Evolutionary conservation across 92 coral and sea anemone species (phyloP), one percentile per base, ranked within the genome.

Genomic region (Actinernus sp.): DNA sequence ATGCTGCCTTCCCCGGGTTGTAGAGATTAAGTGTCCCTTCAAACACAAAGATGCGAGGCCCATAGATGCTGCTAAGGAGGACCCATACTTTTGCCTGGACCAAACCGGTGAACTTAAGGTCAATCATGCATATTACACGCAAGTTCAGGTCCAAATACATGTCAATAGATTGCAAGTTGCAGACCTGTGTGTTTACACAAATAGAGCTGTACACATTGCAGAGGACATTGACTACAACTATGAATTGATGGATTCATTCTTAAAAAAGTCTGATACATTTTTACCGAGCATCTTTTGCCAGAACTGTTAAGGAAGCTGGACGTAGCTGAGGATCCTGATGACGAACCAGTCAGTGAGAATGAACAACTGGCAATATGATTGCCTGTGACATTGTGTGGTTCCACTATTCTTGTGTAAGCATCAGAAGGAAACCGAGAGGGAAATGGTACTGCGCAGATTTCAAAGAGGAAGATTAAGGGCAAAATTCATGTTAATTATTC

Each of bases 121-220:
- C 26, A 34, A 49, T 10, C 88, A 82, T 36, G 26, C 20, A 40
- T 50, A 73, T 49, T 82, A 82, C 63, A 82, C 81, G 14, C 88
- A 82, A 58, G 28, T 82, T 11, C 80, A 74, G 43, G 36, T 82
- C n/a, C 76, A 82, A 48, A 65, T 74, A 58, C 65, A 43, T 64
- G 82, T 82, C 2, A 58, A 63, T 44, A 26, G 41, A 29, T 33
- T 50, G 8, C 27, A 26, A 12, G 7, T 56, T 46, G 27, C 40
- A 45, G 54, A 31, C 18, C 22, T 59, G 22, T 32, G 41, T 59
- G 59, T 44, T 46, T 34, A 31, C 49, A 61, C 74, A 19, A 65
- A 65, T 30, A 51, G 53, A n/a, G 52, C 40, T n/a, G 8, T 57
- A 6, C 60, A 76, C 40, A 38, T 54, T 3, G 61, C 55, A 31